Evolutionary conservation across 1,140 invertebrate genomes (phyloP), one percentile per base, ranked within the genome.

Genomic region (Sinonovacula constricta): DNA sequence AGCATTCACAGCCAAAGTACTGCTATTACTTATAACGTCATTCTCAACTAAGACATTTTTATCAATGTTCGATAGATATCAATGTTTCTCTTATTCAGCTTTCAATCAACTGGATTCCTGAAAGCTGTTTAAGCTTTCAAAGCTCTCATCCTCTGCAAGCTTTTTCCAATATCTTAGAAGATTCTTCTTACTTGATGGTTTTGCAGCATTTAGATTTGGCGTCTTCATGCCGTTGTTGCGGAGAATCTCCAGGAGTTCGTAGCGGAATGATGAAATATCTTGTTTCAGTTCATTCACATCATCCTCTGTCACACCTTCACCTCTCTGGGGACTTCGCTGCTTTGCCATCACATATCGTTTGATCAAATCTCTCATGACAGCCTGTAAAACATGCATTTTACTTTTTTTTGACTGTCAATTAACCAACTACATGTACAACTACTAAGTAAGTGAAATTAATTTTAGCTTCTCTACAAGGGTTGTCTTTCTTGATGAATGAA

Each of bases 211-310:
- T 14, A 85, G 81, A 51, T 87, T 88, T 24, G 89, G 88, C 4
- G 87, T 89, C 75, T 89, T 90, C 88, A 92, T 91, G 71, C 90
- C 89, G 69, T 91, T 92, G 72, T 88, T 91, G 45, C 87, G 85
- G 22, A 99, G 92, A 82, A 99, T 98, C 92, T 99, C 97, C 49
- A 99, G 95, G 5, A 99, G 93, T 91, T 99, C 98, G 92, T 88
- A 92, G 62, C 91, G 82, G 80, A 92, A 91, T 62, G 89, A 87
- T 5, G 88, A 91, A 72, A 99, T 98, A 90, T 99, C 97, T 92
- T 99, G 97, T 91, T 99, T 99, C 78, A 99, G 98, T 93, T 99
- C 98, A 91, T 99, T 99, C 34, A 99, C 96, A 91, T 99, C 98
- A 88, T 99, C 98, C 91, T 99, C 97, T 0, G 97, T 99, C 7